A percentile compares a stretch with the other conserved stretches of the same genome.
Evolutionary conservation across 2,888 invertebrate species (phyloP).

Genomic region (Abscondita cerata): DNA sequence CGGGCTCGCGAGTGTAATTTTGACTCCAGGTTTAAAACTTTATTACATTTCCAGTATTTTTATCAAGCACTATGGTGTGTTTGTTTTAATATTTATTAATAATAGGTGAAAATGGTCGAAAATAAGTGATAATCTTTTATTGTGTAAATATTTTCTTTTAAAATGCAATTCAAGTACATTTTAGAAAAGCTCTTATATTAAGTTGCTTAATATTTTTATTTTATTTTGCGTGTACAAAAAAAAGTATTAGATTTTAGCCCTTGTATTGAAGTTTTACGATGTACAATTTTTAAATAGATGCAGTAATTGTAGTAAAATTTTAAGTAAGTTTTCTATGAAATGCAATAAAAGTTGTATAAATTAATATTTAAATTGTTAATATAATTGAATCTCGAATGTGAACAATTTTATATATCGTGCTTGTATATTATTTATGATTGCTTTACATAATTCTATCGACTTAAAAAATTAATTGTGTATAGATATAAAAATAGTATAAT

Average conservation of each 20-base stretch:
- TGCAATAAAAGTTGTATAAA: no score
- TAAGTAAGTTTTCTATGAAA: no score
- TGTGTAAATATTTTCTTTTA: no score
- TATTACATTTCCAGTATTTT: no score
- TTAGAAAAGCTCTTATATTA: background rate
- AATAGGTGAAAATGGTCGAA: no score
- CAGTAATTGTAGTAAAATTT: background rate
- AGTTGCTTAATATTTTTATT: background rate
- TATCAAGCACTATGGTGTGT: no score
- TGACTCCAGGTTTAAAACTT: no score
- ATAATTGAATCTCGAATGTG: background rate
- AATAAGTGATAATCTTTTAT: no score
- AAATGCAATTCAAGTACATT: background rate
- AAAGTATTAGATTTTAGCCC: background rate
- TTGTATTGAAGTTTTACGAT: slow-evolving; percentile 1
- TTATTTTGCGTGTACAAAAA: no score
- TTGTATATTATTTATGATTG: slow-evolving; percentile 2
- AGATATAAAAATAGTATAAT: slow-evolving; percentile 10
- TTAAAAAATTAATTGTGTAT: slow-evolving; percentile 15
- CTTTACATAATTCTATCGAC: background rate
- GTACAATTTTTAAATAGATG: slow-evolving; percentile 4
- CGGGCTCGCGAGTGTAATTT: slow-evolving; percentile 58
- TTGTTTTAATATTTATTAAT: no score
- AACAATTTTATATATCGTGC: no score
- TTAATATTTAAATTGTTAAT: background rate